Evolutionary conservation across 2,797 vertebrate genomes (phyloP).

Genomic region (Aldrovandia affinis): DNA sequence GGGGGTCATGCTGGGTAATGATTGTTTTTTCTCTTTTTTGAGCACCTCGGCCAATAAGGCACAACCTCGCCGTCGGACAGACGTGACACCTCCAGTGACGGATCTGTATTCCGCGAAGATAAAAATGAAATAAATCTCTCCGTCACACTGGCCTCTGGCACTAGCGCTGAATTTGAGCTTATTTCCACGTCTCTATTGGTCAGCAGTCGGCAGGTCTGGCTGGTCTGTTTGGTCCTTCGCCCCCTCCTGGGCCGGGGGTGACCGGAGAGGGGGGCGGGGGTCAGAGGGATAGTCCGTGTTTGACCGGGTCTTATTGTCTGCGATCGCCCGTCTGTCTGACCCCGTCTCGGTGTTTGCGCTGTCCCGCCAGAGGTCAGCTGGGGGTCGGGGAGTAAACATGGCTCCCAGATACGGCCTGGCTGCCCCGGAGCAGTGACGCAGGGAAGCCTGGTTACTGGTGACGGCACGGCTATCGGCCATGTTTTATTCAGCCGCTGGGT

Average conservation of each 20-base stretch:
- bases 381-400: neutral
- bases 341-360: conserved; percentile 38
- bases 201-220: neutral
- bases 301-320: conserved; percentile 50
- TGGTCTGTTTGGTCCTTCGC: conserved; percentile 30
- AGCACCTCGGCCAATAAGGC: neutral
- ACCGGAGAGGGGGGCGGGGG: conserved; percentile 50
- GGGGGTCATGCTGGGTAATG: neutral
- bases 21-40: neutral
- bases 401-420: neutral
- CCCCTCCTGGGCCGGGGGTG: conserved; percentile 12
- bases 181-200: neutral
- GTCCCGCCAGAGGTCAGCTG: conserved; percentile 5
- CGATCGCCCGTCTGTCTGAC: conserved; percentile 47
- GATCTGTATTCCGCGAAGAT: neutral
- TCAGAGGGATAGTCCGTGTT: conserved; percentile 59
- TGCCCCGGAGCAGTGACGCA: neutral
- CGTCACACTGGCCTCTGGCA: neutral
- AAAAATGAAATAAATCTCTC: neutral
- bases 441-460: neutral
- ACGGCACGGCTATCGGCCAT: neutral
- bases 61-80: neutral
- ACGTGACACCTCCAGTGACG: neutral
- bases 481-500: neutral
- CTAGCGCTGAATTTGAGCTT: neutral